Evolutionary conservation across 1,140 invertebrate genomes (phyloP).

Genomic region (Catajapyx aquilonaris): DNA sequence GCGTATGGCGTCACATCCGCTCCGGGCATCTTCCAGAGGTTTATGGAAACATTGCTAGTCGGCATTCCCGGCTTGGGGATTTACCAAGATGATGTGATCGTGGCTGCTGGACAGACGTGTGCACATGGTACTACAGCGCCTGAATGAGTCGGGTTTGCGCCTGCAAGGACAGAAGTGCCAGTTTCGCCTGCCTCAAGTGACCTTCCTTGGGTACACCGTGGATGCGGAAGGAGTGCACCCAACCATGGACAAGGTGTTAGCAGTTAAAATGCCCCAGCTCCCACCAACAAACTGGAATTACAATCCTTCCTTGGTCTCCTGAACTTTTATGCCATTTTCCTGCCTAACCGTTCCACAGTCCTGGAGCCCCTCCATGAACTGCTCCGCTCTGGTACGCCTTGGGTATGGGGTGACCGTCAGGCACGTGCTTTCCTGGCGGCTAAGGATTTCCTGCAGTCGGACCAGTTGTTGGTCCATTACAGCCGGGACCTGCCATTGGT

Average conservation of each 20-base stretch:
- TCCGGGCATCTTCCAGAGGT: slow-evolving; percentile 16
- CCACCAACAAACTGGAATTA: slow-evolving; percentile 9
- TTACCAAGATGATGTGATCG: slow-evolving; percentile 13
- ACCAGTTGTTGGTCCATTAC: slow-evolving; percentile 7
- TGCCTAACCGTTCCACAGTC: background rate
- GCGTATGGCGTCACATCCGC: slow-evolving; percentile 18
- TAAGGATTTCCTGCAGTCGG: slow-evolving; percentile 2
- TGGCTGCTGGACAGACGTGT: background rate
- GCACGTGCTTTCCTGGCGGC: background rate
- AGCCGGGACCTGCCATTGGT: slow-evolving; percentile 10
- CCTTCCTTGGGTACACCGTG: slow-evolving; percentile 3
- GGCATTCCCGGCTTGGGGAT: slow-evolving; percentile 10
- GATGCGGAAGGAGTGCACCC: slow-evolving; percentile 3
- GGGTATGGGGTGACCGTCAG: background rate
- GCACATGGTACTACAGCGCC: background rate
- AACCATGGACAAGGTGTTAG: background rate
- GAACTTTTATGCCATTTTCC: slow-evolving; percentile 1
- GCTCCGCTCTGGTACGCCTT: background rate
- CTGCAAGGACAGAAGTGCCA: slow-evolving; percentile 5
- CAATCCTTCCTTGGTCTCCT: slow-evolving; percentile 10
- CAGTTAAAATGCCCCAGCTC: slow-evolving; percentile 6
- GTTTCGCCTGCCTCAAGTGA: slow-evolving; percentile 1
- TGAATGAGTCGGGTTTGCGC: background rate
- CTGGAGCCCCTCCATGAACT: slow-evolving; percentile 3
- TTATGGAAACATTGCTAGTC: slow-evolving; percentile 16